A percentile compares a stretch with the other conserved stretches of the same genome.
phyloP scores from a whole-genome alignment of 2,113 vertebrate species.

The Boulengeromyrus knoepffleri region DNA sequence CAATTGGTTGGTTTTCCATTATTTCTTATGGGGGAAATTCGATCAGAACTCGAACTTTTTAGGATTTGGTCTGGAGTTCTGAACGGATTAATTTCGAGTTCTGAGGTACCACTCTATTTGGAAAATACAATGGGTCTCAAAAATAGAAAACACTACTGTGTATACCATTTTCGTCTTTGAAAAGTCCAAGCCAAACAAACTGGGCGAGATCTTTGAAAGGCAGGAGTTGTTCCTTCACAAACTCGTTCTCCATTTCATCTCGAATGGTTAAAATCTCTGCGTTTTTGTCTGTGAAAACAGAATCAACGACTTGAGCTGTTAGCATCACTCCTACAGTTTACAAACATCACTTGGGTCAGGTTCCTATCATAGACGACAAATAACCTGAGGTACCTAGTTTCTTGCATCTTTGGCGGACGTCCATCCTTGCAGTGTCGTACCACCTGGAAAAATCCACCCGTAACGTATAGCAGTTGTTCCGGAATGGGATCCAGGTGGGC shows the following conservation, averaged over 20 bases:
- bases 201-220: slow-evolving; percentile 66
- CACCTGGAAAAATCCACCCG: slow-evolving; percentile 67
- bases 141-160: not conserved
- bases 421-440: slow-evolving; percentile 41
- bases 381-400: slow-evolving; percentile 55
- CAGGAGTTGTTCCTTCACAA: slow-evolving; percentile 69
- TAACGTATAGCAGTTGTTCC: slow-evolving; percentile 84
- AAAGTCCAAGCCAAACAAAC: slow-evolving; percentile 79
- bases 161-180: slow-evolving; percentile 67
- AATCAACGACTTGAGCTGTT: not conserved
- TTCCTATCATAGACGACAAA: not conserved
- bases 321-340: not conserved
- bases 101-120: not conserved
- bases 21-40: too few species aligned
- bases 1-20: too few species aligned
- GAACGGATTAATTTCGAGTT: too few species aligned
- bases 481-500: slow-evolving; percentile 85
- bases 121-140: not conserved
- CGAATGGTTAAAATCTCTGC: slow-evolving; percentile 75
- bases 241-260: slow-evolving; percentile 76
- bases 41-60: too few species aligned
- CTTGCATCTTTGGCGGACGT: slow-evolving; percentile 64
- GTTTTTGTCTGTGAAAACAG: slow-evolving; percentile 52
- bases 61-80: too few species aligned
- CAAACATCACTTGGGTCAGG: not conserved